Evolutionary conservation across 2,113 vertebrate genomes (phyloP), one percentile per base, ranked within the genome.

Genomic region (Lepus europaeus): DNA sequence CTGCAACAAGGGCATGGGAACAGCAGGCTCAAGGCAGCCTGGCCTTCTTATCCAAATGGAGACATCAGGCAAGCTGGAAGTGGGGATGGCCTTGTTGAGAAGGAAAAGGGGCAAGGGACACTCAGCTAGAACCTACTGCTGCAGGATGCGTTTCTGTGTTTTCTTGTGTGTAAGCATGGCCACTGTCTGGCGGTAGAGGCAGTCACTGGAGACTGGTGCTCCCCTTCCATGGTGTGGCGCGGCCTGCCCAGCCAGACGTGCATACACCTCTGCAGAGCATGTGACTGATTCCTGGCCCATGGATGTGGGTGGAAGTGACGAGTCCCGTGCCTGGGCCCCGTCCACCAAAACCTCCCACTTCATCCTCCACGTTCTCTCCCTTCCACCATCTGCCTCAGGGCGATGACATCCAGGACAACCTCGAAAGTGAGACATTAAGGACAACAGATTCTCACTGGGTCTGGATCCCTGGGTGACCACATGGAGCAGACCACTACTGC

Each of bases 21-120:
- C 22, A 33, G 84, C 31, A 23, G 72, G 20, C 49, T 27, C 16
- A 51, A 20, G 25, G 56, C 49, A 56, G 14, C 11, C 10, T 0
- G 68, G 53, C 6, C 59, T 33, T 72, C n/a, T 27, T 61, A 66
- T 36, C 59, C 66, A 92, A 95, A 31, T n/a, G 63, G 69, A 88
- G 68, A n/a, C 3, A 3, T 9, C 23, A 25, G 61, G 23, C 33
- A 39, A 53, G 56, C 76, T 16, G 16, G 53, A 33, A 68, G 77
- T 17, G 39, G 2, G 56, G 4, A 4, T 29, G 29, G 64, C 36
- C 56, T 82, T 72, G 66, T 49, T 63, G 89, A 84, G 51, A 61
- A 87, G 20, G 29, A 27, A 17, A 39, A 56, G 4, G n/a, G 19
- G 19, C 33, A 59, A 63, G 14, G 31, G 45, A 33, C 27, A 22